A percentile compares a stretch with the other conserved stretches of the same genome.
These are phyloP conservation scores for Leptinotarsa lineolata DNA, from an alignment of 1,140 invertebrate genomes.

Conservation along the genomic window DNA sequence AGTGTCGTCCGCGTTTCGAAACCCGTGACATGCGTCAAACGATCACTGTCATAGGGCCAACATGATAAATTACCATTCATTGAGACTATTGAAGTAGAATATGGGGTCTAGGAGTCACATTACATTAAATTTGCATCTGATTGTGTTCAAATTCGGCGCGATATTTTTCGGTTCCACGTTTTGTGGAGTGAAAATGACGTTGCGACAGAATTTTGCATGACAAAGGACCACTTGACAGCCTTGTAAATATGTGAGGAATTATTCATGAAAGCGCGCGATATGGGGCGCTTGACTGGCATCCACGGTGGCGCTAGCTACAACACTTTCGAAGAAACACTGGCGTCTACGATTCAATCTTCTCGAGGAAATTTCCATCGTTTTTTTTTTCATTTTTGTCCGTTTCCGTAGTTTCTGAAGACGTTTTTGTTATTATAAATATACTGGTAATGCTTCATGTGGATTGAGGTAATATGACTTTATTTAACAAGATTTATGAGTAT, in stretches of 20 bases:
- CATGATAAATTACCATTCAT: neutral
- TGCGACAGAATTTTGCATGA: constrained; percentile 58
- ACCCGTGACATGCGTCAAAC: neutral
- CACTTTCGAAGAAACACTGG: constrained; percentile 50
- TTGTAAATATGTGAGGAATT: constrained; percentile 58
- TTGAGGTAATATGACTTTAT: too few relatives aligned
- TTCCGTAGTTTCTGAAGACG: too few relatives aligned
- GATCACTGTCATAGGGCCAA: neutral
- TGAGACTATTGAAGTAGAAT: constrained; percentile 3
- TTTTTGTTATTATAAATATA: too few relatives aligned
- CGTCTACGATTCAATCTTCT: neutral
- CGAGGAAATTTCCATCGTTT: neutral
- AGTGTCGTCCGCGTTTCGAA: neutral
- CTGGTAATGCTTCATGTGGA: too few relatives aligned
- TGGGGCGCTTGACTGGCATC: constrained; percentile 53
- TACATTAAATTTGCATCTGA: constrained; percentile 52
- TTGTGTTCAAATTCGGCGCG: constrained; percentile 48
- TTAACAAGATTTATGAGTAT: too few relatives aligned
- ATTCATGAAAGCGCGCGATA: constrained; percentile 57
- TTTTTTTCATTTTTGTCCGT: too few relatives aligned
- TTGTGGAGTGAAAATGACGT: constrained; percentile 56
- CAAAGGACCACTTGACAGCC: constrained; percentile 56
- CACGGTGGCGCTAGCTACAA: constrained; percentile 44
- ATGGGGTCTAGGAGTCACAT: constrained; percentile 33
- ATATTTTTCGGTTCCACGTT: constrained; percentile 52